A percentile compares a stretch with the other conserved stretches of the same genome.
Evolutionary conservation across 2,888 invertebrate genomes (phyloP).

Genomic region (Cephalotes varians): DNA sequence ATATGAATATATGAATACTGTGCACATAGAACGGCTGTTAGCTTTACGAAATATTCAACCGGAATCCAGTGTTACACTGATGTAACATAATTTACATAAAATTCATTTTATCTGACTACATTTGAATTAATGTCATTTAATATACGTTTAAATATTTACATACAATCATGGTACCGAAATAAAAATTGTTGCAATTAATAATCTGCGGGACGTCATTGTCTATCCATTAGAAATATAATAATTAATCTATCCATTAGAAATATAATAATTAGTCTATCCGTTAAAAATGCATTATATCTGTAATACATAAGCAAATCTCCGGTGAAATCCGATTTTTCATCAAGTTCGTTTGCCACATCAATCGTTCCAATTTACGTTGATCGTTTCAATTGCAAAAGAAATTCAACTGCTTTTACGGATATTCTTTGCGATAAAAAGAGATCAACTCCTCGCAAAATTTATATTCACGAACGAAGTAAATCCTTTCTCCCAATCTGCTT

Average conservation of each 20-base stretch:
- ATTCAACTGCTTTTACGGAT: slow-evolving; percentile 14
- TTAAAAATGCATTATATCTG: not conserved
- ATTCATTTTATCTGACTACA: not conserved
- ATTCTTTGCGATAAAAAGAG: slow-evolving; percentile 12
- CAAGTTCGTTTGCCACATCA: slow-evolving; percentile 20
- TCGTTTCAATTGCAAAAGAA: slow-evolving; percentile 35
- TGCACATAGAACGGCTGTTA: not conserved
- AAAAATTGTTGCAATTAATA: not conserved
- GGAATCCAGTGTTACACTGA: not conserved
- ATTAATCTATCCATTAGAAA: not conserved
- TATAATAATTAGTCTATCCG: slow-evolving; percentile 13
- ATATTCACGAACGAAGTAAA: slow-evolving; percentile 28
- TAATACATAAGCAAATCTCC: not conserved
- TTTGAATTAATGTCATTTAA: not conserved
- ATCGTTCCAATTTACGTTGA: slow-evolving; percentile 19
- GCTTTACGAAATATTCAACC: slow-evolving; percentile 20
- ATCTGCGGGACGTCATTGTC: not conserved
- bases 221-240: not conserved
- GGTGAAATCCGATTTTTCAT: slow-evolving; percentile 12
- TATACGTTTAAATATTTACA: not conserved
- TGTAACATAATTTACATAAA: slow-evolving; percentile 12
- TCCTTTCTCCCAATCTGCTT: not conserved
- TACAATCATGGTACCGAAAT: not conserved
- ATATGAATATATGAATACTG: slow-evolving; percentile 18
- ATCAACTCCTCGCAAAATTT: slow-evolving; percentile 31